Evolutionary conservation across 2,888 invertebrate species (phyloP).

Genomic region (Sicus ferrugineus): DNA sequence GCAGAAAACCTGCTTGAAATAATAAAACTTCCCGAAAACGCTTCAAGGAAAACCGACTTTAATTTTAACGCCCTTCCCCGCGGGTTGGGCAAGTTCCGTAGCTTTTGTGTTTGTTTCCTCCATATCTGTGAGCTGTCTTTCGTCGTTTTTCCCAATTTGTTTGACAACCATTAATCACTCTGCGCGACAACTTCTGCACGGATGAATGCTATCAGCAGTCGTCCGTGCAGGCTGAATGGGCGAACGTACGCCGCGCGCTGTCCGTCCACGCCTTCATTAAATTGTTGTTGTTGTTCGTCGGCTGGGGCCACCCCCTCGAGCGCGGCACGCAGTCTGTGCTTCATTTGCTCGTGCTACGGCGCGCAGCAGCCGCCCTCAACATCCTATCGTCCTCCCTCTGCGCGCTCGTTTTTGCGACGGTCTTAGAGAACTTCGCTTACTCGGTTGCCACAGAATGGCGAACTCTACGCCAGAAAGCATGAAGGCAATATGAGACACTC

Average conservation of each 20-base stretch:
- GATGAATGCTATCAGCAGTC: constrained; percentile 56
- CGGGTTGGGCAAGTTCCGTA: neutral
- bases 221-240: constrained; percentile 32
- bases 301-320: neutral
- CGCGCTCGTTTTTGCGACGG: neutral
- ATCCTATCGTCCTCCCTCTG: constrained; percentile 4
- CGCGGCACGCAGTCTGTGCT: neutral
- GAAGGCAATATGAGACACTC: neutral
- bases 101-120: neutral
- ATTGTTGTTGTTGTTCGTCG: constrained; percentile 1
- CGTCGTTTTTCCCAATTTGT: constrained; percentile 51
- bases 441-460: constrained; percentile 15
- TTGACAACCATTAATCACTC: constrained; percentile 60
- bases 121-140: neutral
- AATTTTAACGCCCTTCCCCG: neutral
- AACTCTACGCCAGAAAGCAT: constrained; percentile 19
- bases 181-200: constrained; percentile 57
- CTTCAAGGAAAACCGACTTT: neutral
- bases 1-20: neutral
- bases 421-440: neutral
- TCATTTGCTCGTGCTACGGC: neutral
- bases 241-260: constrained; percentile 10
- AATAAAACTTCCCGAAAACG: neutral
- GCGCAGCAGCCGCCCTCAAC: neutral
- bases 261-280: constrained; percentile 16